phyloP scores from a whole-genome alignment of 2,888 invertebrate species.

The Dasypogon diadema region DNA sequence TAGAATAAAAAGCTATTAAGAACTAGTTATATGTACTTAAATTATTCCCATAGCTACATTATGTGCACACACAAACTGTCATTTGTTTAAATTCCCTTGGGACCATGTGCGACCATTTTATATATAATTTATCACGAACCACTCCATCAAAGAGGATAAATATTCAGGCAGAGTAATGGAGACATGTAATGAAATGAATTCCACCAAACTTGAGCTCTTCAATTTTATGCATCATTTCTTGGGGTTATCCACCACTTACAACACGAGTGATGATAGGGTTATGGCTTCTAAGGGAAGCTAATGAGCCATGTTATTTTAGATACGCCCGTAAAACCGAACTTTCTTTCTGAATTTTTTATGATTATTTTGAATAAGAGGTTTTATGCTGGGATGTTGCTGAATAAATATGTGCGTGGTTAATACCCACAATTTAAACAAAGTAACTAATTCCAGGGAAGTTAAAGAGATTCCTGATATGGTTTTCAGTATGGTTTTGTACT shows the following conservation, averaged over 20 bases:
- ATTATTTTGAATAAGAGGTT: no score
- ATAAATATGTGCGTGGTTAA: no score
- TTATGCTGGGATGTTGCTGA: no score
- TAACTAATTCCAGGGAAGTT: no score
- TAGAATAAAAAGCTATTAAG: no score
- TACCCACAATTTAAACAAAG: no score
- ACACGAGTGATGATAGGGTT: slow-evolving; percentile 51
- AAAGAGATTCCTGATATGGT: no score
- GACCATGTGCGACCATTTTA: background rate
- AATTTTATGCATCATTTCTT: slow-evolving; percentile 53
- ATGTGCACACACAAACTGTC: background rate
- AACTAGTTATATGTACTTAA: no score
- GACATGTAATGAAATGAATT: background rate
- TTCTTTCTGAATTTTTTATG: background rate
- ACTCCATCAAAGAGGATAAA: background rate
- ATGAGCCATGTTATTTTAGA: slow-evolving; percentile 42
- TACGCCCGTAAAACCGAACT: background rate
- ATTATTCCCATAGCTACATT: no score
- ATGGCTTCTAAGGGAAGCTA: slow-evolving; percentile 20
- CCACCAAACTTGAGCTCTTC: slow-evolving; percentile 18
- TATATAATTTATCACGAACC: background rate
- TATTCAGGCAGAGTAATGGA: background rate
- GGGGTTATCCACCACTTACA: slow-evolving; percentile 31
- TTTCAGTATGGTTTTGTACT: no score
- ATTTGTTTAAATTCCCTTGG: background rate